These are phyloP conservation scores for Cichladusa arquata DNA, from an alignment of 2,113 vertebrate species.

Conservation along the genomic window DNA sequence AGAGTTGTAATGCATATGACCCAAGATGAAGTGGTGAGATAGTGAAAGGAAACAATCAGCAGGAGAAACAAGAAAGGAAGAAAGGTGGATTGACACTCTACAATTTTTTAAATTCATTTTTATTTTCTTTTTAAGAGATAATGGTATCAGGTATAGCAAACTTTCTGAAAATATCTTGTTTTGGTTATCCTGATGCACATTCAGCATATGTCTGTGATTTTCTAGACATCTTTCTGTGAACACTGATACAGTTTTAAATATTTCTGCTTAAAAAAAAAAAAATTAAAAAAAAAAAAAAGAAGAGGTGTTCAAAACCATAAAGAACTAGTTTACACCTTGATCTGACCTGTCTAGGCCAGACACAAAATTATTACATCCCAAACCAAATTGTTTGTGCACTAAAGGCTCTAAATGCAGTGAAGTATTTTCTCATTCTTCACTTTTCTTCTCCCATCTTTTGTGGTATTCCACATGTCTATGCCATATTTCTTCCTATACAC, in stretches of 20 bases:
- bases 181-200: not conserved
- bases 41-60: not conserved
- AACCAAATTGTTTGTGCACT: not conserved
- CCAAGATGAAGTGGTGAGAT: not conserved
- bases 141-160: not conserved
- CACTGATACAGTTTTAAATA: not conserved
- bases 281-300: no score
- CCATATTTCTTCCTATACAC: not conserved
- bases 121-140: not conserved
- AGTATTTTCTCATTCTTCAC: not conserved
- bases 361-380: not conserved
- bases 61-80: not conserved
- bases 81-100: not conserved
- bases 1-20: fast-evolving
- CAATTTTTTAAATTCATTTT: not conserved
- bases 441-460: not conserved
- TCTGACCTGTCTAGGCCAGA: not conserved
- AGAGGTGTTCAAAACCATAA: not conserved
- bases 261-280: not conserved
- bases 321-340: not conserved
- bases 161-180: not conserved
- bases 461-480: not conserved
- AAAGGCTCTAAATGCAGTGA: not conserved
- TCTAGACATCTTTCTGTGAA: not conserved
- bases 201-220: not conserved